Conservation (phyloP, 2,888 invertebrate species). For the Agriopis leucophaearia region DNA sequence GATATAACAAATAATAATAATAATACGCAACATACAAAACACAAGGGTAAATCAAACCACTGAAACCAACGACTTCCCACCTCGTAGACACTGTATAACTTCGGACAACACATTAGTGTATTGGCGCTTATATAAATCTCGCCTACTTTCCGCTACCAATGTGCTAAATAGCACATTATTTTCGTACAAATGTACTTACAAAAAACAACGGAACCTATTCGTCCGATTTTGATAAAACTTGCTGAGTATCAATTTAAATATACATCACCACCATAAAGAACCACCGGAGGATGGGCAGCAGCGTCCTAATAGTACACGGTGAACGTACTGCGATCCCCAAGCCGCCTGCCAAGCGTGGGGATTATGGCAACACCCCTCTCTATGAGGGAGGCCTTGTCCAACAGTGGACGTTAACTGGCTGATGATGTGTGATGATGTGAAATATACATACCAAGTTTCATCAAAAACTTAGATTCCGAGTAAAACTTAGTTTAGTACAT, state of each 20-base stretch:
- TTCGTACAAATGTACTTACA: background rate
- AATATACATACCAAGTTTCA: too few species aligned
- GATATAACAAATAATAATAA: constrained; percentile 40
- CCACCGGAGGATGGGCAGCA: too few species aligned
- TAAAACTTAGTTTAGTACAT: too few species aligned
- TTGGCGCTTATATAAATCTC: background rate
- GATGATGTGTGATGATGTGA: too few species aligned
- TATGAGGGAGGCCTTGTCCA: too few species aligned
- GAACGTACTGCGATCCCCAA: too few species aligned
- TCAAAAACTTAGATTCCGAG: too few species aligned
- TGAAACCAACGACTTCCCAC: constrained; percentile 20
- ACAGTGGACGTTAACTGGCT: too few species aligned
- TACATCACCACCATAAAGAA: too few species aligned
- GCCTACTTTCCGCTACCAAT: background rate
- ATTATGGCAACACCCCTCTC: too few species aligned
- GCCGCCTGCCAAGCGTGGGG: too few species aligned
- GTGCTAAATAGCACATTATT: background rate
- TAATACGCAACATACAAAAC: constrained; percentile 47
- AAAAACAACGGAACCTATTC: background rate
- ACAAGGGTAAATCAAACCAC: constrained; percentile 54
- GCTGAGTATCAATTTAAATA: background rate
- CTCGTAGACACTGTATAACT: background rate
- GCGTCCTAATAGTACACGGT: too few species aligned
- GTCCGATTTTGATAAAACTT: background rate
- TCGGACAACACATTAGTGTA: background rate